Evolutionary conservation across 92 coral and sea anemone species (phyloP).

Genomic region (Bergia sp.): DNA sequence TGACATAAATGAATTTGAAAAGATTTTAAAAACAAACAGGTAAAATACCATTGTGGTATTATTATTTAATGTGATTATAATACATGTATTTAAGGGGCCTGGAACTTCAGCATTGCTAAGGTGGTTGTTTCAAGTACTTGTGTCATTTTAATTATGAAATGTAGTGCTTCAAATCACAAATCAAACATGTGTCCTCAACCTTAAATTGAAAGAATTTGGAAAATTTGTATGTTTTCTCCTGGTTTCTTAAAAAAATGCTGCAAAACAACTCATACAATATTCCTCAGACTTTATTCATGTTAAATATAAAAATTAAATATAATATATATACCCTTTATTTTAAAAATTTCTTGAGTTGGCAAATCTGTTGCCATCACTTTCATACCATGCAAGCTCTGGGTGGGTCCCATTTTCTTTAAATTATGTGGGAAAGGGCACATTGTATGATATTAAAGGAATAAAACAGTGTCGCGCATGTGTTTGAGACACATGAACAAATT

Average conservation of each 20-base stretch:
- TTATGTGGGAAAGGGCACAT: not conserved
- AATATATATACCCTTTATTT: too few relatives aligned
- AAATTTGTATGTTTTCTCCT: not conserved
- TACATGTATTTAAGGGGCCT: not conserved
- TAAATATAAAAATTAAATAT: too few relatives aligned
- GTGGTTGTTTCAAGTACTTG: not conserved
- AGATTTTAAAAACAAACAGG: conserved; percentile 97
- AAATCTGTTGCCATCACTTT: not conserved
- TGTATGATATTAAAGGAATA: not conserved
- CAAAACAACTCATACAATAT: too few relatives aligned
- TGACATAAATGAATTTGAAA: conserved; percentile 98
- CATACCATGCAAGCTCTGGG: not conserved
- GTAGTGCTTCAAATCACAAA: not conserved
- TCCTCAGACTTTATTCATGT: too few relatives aligned
- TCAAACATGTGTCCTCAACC: not conserved
- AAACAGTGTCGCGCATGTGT: not conserved
- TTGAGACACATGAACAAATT: not conserved
- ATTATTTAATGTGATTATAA: not conserved
- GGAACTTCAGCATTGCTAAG: not conserved
- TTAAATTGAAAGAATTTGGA: too few relatives aligned
- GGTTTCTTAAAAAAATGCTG: too few relatives aligned
- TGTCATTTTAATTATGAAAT: not conserved
- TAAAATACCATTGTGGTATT: not conserved
- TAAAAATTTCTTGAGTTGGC: too few relatives aligned
- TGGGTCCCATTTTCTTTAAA: not conserved